A percentile compares a stretch with the other conserved stretches of the same genome.
These are phyloP conservation scores for Aleiodes testaceus DNA, from an alignment of 2,888 invertebrate species.

Conservation along the genomic window DNA sequence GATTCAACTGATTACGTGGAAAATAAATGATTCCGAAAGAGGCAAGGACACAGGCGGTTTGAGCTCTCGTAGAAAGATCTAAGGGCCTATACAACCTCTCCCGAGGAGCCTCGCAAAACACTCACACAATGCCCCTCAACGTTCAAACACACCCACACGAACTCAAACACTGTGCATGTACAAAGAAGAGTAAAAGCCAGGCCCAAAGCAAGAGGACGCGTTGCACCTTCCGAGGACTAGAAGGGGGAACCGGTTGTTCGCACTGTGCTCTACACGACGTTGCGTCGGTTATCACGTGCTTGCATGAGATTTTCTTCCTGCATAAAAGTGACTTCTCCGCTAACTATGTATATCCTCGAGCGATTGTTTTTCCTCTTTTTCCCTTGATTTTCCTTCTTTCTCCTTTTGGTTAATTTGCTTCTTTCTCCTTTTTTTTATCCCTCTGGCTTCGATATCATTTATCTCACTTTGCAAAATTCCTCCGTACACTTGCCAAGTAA, in stretches of 20 bases:
- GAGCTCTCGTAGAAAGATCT: neutral
- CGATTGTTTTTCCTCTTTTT: neutral
- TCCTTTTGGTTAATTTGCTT: slow-evolving; percentile 2
- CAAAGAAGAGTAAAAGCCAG: neutral
- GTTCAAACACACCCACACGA: no score
- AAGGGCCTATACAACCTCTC: no score
- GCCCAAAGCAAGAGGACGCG: slow-evolving; percentile 19
- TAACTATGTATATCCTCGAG: slow-evolving; percentile 2
- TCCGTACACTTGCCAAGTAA: slow-evolving; percentile 19
- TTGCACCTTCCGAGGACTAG: slow-evolving; percentile 37
- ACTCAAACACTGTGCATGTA: no score
- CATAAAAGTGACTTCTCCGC: neutral
- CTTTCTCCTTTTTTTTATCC: neutral
- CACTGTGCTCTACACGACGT: slow-evolving; percentile 40
- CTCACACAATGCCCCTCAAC: no score
- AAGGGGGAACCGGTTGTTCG: slow-evolving; percentile 44
- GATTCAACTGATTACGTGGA: neutral
- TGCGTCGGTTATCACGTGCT: slow-evolving; percentile 37
- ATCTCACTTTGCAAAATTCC: slow-evolving; percentile 17
- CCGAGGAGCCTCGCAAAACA: no score
- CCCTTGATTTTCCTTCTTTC: neutral
- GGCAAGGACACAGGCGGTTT: neutral
- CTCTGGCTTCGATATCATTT: slow-evolving; percentile 2
- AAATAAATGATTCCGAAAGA: neutral
- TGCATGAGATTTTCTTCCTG: slow-evolving; percentile 28